phyloP scores from a whole-genome alignment of 2,797 vertebrate species.

The Lithobates pipiens region DNA sequence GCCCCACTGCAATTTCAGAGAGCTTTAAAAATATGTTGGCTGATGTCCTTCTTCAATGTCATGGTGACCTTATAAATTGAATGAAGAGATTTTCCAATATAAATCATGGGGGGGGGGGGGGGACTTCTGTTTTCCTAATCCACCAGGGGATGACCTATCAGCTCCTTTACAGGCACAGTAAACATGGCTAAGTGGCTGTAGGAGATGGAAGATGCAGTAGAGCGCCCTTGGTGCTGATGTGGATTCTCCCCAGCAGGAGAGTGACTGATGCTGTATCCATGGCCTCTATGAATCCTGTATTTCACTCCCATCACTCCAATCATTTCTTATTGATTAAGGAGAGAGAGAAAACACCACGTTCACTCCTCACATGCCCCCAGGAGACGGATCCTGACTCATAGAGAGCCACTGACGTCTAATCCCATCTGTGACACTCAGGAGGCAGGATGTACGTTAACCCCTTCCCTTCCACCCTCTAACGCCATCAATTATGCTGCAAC shows the following conservation, averaged over 20 bases:
- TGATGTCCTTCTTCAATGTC: too few relatives aligned
- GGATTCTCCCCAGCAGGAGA: background rate
- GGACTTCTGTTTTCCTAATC: too few relatives aligned
- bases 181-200: background rate
- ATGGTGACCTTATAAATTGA: too few relatives aligned
- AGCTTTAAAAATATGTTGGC: too few relatives aligned
- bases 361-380: background rate
- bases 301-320: background rate
- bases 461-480: background rate
- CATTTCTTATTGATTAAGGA: slow-evolving; percentile 36
- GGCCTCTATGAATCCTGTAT: background rate
- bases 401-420: slow-evolving; percentile 32
- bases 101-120: too few relatives aligned
- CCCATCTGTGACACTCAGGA: slow-evolving; percentile 51
- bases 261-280: background rate
- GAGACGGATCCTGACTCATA: slow-evolving; percentile 45
- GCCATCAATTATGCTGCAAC: too few relatives aligned
- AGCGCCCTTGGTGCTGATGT: background rate
- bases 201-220: background rate
- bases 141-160: background rate
- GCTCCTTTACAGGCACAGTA: background rate
- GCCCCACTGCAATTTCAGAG: too few relatives aligned
- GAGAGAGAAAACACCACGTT: background rate
- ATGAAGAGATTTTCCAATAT: too few relatives aligned
- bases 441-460: slow-evolving; percentile 32